Percentiles rank a stretch among this genome's conserved stretches.
phyloP scores from a whole-genome alignment of 2,888 invertebrate species.

The Allophyes oxyacanthae region DNA sequence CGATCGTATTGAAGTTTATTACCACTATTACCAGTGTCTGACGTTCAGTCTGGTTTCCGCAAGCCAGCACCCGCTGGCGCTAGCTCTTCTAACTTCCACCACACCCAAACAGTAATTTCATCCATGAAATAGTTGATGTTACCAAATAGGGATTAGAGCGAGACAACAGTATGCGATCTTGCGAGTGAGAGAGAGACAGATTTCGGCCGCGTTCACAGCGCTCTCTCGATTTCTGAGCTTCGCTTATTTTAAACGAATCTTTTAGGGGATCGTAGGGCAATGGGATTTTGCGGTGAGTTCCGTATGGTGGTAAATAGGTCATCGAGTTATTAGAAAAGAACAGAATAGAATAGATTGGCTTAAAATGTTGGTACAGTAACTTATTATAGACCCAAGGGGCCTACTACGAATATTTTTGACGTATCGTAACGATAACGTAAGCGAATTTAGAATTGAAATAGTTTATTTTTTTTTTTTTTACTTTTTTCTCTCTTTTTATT shows the following conservation, averaged over 20 bases:
- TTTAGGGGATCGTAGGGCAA: constrained; percentile 52
- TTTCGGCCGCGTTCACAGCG: constrained; percentile 56
- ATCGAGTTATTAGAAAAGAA: background rate
- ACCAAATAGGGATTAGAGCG: constrained; percentile 88
- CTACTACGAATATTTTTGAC: too few species aligned
- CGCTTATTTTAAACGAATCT: constrained; percentile 65
- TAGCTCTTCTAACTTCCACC: constrained; percentile 55
- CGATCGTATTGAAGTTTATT: too few species aligned
- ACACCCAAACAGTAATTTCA: constrained; percentile 82
- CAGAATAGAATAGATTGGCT: too few species aligned
- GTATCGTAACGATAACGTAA: too few species aligned
- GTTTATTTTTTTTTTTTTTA: too few species aligned
- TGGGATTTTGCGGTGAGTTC: constrained; percentile 31
- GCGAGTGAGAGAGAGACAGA: constrained; percentile 66
- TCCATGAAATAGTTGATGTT: constrained; percentile 89
- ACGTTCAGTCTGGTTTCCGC: background rate
- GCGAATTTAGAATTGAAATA: too few species aligned
- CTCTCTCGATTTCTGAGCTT: constrained; percentile 81
- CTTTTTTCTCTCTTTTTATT: too few species aligned
- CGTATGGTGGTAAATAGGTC: constrained; percentile 22
- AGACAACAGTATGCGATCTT: constrained; percentile 61
- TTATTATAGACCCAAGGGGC: too few species aligned
- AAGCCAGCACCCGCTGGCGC: constrained; percentile 53
- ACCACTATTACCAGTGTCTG: too few species aligned
- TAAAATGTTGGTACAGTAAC: too few species aligned